phyloP scores from a whole-genome alignment of 2,888 invertebrate genomes.

The Pyrgus malvae region DNA sequence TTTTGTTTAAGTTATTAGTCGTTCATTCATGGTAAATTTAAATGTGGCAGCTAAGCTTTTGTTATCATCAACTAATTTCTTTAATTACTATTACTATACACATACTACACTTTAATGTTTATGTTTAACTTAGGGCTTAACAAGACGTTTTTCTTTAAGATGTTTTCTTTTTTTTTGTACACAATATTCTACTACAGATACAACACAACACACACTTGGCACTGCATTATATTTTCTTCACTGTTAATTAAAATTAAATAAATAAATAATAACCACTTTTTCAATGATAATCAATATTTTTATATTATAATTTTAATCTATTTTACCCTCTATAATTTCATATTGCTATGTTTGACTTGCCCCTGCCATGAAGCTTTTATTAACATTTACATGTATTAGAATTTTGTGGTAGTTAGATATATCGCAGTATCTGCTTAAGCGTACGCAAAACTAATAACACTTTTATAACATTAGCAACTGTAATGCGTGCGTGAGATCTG shows the following conservation, averaged over 20 bases:
- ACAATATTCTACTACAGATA: constrained; percentile 27
- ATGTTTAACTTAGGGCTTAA: constrained; percentile 37
- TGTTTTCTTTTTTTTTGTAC: constrained; percentile 60
- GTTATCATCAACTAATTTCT: constrained; percentile 74
- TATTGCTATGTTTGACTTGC: constrained; percentile 35
- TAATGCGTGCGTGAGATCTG: constrained; percentile 75
- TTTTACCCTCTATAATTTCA: constrained; percentile 36
- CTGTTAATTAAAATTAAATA: constrained; percentile 25
- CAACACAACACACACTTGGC: constrained; percentile 35
- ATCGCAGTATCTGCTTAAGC: constrained; percentile 65
- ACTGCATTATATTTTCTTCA: constrained; percentile 20
- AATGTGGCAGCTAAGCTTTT: constrained; percentile 73
- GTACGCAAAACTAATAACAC: constrained; percentile 62
- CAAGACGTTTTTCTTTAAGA: constrained; percentile 56
- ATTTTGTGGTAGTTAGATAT: constrained; percentile 29
- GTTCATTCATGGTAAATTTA: constrained; percentile 56
- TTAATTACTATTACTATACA: constrained; percentile 62
- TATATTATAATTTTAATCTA: constrained; percentile 19
- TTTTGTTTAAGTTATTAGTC: constrained; percentile 40
- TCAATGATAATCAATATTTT: constrained; percentile 29
- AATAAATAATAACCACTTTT: constrained; percentile 32
- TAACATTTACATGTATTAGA: constrained; percentile 50
- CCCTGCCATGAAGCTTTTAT: constrained; percentile 53
- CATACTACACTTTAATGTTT: constrained; percentile 58
- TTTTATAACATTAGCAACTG: constrained; percentile 64